A percentile compares a stretch with the other conserved stretches of the same genome.
phyloP scores from a whole-genome alignment of 1,140 invertebrate genomes.

The Drosophila equinoxialis region DNA sequence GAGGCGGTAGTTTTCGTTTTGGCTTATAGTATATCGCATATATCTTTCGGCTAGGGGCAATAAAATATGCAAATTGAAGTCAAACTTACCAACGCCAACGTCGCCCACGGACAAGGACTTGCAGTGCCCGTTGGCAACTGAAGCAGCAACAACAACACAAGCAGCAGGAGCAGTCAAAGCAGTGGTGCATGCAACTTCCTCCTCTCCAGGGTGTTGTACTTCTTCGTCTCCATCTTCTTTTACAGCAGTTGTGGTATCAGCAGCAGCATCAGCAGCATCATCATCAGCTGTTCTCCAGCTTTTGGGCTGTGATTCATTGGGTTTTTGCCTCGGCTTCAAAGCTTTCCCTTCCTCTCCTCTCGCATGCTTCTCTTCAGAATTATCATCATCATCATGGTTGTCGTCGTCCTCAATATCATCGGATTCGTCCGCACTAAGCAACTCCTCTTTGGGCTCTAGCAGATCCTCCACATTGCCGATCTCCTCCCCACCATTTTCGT shows the following conservation, averaged over 20 bases:
- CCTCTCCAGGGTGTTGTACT: slow-evolving; percentile 74
- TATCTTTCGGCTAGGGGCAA: slow-evolving; percentile 75
- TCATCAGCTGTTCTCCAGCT: slow-evolving; percentile 65
- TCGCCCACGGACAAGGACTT: slow-evolving; percentile 45
- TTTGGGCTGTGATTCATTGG: slow-evolving; percentile 71
- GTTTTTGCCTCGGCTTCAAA: slow-evolving; percentile 17
- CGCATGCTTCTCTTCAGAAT: slow-evolving; percentile 34
- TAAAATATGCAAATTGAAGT: slow-evolving; percentile 82
- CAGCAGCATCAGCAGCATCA: slow-evolving; percentile 26
- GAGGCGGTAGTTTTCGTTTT: slow-evolving; percentile 16
- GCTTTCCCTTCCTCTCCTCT: not conserved
- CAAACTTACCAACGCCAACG: slow-evolving; percentile 72
- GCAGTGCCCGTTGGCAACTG: slow-evolving; percentile 67
- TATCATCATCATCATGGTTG: slow-evolving; percentile 32
- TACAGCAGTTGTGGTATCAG: slow-evolving; percentile 24
- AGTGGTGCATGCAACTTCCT: slow-evolving; percentile 44
- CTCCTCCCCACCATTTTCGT: slow-evolving; percentile 39
- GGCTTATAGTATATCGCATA: slow-evolving; percentile 56
- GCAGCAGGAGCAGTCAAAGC: slow-evolving; percentile 24
- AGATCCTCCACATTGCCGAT: slow-evolving; percentile 44
- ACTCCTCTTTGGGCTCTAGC: slow-evolving; percentile 75
- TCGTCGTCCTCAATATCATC: slow-evolving; percentile 55
- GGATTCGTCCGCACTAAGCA: slow-evolving; percentile 68
- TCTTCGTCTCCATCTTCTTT: slow-evolving; percentile 62
- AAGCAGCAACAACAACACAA: not conserved